Evolutionary conservation across 2,797 vertebrate genomes (phyloP), one percentile per base, ranked within the genome.

Genomic region (Hippoglossus hippoglossus): DNA sequence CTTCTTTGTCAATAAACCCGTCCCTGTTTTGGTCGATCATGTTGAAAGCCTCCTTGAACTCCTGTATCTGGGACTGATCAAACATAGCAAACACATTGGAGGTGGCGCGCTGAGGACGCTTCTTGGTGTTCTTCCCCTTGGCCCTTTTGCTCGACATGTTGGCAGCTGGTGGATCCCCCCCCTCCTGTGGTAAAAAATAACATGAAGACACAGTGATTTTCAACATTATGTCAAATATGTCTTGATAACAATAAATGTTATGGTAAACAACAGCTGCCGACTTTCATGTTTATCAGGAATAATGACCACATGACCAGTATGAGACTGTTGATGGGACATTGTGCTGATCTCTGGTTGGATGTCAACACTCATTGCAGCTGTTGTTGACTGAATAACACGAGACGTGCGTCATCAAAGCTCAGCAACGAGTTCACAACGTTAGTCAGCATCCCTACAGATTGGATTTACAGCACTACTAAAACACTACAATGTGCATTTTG

Each of bases 81-180:
- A 98, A 98, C 98, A 99, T 99, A 0, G 97, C 98, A 24, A 99
- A 99, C 5, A 98, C 98, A 53, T 98, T 99, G 92, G 97, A 98
- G 1, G 97, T 98, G 52, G 97, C 97, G 0, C 96, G 95, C 91
- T 97, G 96, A 49, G 97, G 96, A 61, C 97, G 96, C 95, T 98
- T 98, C 94, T 98, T 98, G 80, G 96, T 97, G 91, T 96, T 97
- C 92, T 98, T 98, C 8, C 96, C 97, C 94, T 98, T 98, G 63
- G 96, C 96, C 83, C 94, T 93, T 96, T 97, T 98, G 94, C 96
- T 98, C 0, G 97, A 97, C 97, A 98, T 97, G 80, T 70, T 96
- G 95, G 72, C 64, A 1, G 73, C 18, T 51, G 31, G 57, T 68
- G 15, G 34, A 44, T 78, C 19, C 36, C 49, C 36, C 31, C 59